A percentile compares a stretch with the other conserved stretches of the same genome.
These are phyloP conservation scores for Aplodontia rufa DNA, from an alignment of 2,113 vertebrate genomes.

Conservation along the genomic window DNA sequence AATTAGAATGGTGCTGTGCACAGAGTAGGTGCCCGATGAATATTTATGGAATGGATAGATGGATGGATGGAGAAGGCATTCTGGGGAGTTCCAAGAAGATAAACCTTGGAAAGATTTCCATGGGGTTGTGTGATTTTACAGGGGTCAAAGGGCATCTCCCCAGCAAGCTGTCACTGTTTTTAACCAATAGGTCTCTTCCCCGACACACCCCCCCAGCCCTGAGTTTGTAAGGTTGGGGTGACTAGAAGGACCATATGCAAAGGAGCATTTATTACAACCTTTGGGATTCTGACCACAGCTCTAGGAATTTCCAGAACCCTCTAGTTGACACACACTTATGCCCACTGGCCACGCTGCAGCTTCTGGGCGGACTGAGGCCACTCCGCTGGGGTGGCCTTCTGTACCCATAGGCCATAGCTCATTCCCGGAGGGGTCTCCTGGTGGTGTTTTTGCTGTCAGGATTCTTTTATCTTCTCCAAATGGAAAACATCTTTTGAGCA, in stretches of 20 bases:
- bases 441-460: neutral
- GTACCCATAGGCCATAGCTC: neutral
- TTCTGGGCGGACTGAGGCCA: neutral
- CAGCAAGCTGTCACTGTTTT: neutral
- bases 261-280: neutral
- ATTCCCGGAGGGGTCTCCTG: neutral
- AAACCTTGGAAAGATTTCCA: neutral
- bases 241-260: neutral
- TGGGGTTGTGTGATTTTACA: neutral
- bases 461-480: conserved; percentile 58
- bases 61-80: neutral
- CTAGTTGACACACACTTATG: neutral
- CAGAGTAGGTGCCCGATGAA: neutral
- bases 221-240: neutral
- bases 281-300: neutral
- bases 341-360: neutral
- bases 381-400: neutral
- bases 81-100: neutral
- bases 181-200: neutral
- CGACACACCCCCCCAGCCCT: neutral
- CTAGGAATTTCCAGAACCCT: neutral
- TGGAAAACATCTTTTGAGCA: conserved; percentile 61
- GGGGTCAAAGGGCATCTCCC: neutral
- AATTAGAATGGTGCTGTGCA: neutral
- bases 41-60: neutral